Base-by-base conservation (phyloP, 1,140 invertebrate species). In the Zaprionus taronus region DNA sequence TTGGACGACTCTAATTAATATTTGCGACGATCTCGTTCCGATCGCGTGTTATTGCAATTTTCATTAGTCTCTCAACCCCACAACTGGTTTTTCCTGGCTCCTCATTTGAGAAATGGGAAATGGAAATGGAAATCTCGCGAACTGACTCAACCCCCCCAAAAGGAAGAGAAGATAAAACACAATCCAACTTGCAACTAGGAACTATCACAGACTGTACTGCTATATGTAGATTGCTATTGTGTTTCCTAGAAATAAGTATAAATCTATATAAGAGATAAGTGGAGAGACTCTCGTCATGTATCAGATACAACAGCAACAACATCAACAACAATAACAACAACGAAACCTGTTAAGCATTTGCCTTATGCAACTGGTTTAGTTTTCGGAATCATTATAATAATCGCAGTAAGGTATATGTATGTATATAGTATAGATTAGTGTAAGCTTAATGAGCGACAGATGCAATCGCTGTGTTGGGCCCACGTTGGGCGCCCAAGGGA, bases 341-440 rank as follows among this genome's bases (percentile, higher is more conserved):
- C 14, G 38, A 38, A 28, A 64, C 15, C 36, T 66, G n/a, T 56
- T 22, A 55, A 53, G 36, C 38, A 36, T 26, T 22, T 72, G 28
- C 17, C 15, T 64, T 64, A 64, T 72, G 69, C 69, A 72, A 72
- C 28, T 36, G 20, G 31, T 70, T 70, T 26, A 71, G 47, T 65
- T 61, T 64, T 47, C 55, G 26, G 61, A 64, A 51, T 47, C 60
- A 71, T 72, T 72, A 72, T 72, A 51, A 72, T 65, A 49, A 57
- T 71, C 57, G 24, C 22, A 17, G n/a, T 17, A 3, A 2, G 11
- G 31, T 34, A 34, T 34, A 34, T 17, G 7, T 47, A 7, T 47
- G 7, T 47, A 7, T 47, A 9, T 17, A 47, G 41, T 36, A 34
- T 47, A 47, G 61, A 64, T 65, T 64, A 34, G 26, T 63, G 57